Evolutionary conservation across 2,888 invertebrate genomes (phyloP).

Genomic region (Platycheirus rosarum): DNA sequence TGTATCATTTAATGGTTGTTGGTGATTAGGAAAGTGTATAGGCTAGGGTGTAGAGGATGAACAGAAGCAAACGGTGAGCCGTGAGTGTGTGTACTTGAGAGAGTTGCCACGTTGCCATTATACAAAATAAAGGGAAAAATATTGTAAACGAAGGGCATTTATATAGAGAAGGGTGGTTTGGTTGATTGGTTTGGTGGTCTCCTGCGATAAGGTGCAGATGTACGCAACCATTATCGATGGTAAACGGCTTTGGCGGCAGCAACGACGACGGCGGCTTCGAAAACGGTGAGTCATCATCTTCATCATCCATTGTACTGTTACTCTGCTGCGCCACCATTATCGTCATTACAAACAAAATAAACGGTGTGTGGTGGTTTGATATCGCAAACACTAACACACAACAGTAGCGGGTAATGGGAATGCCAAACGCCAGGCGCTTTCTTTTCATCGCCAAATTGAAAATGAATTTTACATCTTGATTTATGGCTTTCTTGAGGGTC

Average conservation of each 20-base stretch:
- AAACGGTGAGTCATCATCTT: slow-evolving; percentile 61
- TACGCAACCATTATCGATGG: slow-evolving; percentile 62
- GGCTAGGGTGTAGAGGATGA: slow-evolving; percentile 5
- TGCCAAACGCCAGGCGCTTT: slow-evolving; percentile 53
- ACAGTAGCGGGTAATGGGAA: slow-evolving; percentile 14
- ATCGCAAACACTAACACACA: slow-evolving; percentile 13
- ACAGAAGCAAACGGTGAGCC: slow-evolving; percentile 6
- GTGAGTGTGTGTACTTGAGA: slow-evolving; percentile 42
- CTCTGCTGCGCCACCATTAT: slow-evolving; percentile 53
- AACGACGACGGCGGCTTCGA: not conserved
- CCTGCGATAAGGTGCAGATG: slow-evolving; percentile 65
- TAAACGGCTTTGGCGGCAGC: slow-evolving; percentile 42
- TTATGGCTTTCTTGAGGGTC: slow-evolving; percentile 49
- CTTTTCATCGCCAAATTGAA: slow-evolving; percentile 28
- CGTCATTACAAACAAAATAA: slow-evolving; percentile 18
- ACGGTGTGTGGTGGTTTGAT: slow-evolving; percentile 37
- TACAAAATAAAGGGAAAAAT: slow-evolving; percentile 15
- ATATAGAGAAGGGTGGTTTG: slow-evolving; percentile 39
- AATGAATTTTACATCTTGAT: slow-evolving; percentile 42
- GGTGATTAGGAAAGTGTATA: slow-evolving; percentile 45
- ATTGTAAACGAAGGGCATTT: slow-evolving; percentile 23
- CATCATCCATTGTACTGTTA: slow-evolving; percentile 14
- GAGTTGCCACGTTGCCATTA: slow-evolving; percentile 23
- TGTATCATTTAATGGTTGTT: slow-evolving; percentile 53
- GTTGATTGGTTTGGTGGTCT: slow-evolving; percentile 59